Evolutionary conservation across 2,113 vertebrate species (phyloP), one percentile per base, ranked within the genome.

Genomic region (Artemisiospiza belli): DNA sequence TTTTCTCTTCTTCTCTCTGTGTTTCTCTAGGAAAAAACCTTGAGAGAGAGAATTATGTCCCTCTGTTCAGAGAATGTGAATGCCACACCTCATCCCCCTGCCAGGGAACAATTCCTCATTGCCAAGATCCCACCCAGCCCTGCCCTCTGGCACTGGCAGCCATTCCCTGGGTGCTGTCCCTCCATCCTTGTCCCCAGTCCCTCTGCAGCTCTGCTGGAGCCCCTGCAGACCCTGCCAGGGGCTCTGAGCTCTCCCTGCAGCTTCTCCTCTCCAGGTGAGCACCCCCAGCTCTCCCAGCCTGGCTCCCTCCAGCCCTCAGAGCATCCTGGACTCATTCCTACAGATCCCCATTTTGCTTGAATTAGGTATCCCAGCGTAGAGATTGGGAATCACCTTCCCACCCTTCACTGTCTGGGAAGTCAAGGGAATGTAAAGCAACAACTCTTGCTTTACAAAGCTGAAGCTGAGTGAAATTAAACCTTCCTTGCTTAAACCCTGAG

Each of bases 341-440:
- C 13, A 21, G 5, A 0, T 54, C 17, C 49, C 18, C 2, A 14
- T 27, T 37, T 27, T 39, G 22, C 20, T 21, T 18, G 4, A 14
- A 11, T 0, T 37, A 18, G 39, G 22, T 46, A 0, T 11, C 33
- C 68, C 39, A 63, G 39, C 41, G 24, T 0, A 15, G 37, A 52
- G 57, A 44, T 1, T 37, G 46, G 57, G 67, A 72, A 46, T 54
- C 47, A 3, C 49, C 27, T 69, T 77, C 59, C 33, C n/a, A 41
- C 35, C 44, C n/a, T 33, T 68, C 27, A 1, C 51, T 12, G 1
- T 23, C 49, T 21, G 15, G 77, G n/a, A 43, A 69, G 12, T 12
- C 2, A 0, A 27, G 30, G 37, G n/a, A 83, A 74, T 89, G 66
- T 43, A 43, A 43, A 43, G 41, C 41, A 66, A 31, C 22, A 41